Conservation (phyloP, 2,113 vertebrate species). For the Micronycteris hirsuta region DNA sequence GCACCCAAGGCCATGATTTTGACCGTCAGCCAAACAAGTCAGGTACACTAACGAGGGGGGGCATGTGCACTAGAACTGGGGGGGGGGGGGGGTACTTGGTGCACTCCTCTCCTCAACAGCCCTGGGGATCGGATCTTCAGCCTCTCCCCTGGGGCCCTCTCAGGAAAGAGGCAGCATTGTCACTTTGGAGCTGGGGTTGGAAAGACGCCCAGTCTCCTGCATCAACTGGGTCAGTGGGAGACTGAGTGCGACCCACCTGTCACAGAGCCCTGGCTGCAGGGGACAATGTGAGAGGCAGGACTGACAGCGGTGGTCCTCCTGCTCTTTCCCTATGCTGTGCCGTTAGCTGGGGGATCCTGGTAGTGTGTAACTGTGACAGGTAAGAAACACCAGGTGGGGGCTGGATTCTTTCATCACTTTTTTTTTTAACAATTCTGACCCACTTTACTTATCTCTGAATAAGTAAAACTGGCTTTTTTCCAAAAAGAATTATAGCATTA, state of each 20-base stretch:
- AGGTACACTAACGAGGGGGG: not conserved
- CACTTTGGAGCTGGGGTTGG: not conserved
- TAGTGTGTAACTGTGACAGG: not conserved
- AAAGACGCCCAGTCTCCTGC: not conserved
- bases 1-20: not conserved
- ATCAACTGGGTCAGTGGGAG: not conserved
- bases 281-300: not conserved
- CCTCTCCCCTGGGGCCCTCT: not conserved
- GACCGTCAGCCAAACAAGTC: not conserved
- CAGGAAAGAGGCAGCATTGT: not conserved
- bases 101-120: not conserved
- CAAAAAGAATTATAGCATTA: not conserved
- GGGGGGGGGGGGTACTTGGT: not conserved
- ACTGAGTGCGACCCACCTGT: not conserved
- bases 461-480: not conserved
- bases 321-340: not conserved
- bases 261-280: not conserved
- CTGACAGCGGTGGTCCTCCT: not conserved
- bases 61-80: not conserved
- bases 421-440: not conserved
- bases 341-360: not conserved
- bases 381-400: not conserved
- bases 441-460: slow-evolving; percentile 19
- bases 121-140: not conserved
- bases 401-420: not conserved